These are phyloP conservation scores for Aleiodes sp. DNA, from an alignment of 1,140 invertebrate species.

Conservation along the genomic window DNA sequence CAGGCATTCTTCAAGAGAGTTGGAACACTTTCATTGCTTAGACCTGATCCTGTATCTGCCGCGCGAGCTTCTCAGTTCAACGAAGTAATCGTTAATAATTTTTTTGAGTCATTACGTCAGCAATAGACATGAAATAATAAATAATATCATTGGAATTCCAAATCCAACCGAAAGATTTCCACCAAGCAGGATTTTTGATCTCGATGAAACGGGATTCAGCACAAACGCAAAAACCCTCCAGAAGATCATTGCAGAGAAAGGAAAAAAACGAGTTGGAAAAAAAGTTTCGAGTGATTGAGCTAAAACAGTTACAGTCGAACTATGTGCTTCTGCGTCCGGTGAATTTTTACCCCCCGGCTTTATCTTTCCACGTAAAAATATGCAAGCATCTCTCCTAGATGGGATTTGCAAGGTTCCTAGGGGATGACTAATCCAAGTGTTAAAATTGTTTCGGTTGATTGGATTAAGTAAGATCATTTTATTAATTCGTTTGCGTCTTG, in stretches of 20 bases:
- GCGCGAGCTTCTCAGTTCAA: conserved; percentile 46
- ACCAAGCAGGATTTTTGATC: conserved; percentile 43
- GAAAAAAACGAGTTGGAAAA: conserved; percentile 49
- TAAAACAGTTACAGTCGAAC: conserved; percentile 40
- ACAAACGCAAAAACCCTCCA: conserved; percentile 43
- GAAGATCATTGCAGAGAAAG: conserved; percentile 49
- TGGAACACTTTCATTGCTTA: conserved; percentile 43
- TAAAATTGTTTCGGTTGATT: not conserved
- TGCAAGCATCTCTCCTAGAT: conserved; percentile 32
- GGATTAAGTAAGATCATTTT: too few relatives aligned
- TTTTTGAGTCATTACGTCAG: conserved; percentile 1
- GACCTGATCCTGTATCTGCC: conserved; percentile 46
- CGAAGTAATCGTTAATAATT: conserved; percentile 33
- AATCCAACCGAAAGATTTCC: conserved; percentile 28
- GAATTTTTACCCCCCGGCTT: conserved; percentile 49
- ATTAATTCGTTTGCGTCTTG: too few relatives aligned
- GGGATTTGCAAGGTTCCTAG: conserved; percentile 34
- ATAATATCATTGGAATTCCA: too few relatives aligned
- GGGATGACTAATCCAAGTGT: conserved; percentile 34
- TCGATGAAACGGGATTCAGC: conserved; percentile 47
- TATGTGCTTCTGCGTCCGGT: conserved; percentile 47
- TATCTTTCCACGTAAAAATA: conserved; percentile 43
- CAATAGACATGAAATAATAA: conserved; percentile 35
- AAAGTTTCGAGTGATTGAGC: conserved; percentile 49
- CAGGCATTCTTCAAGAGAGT: conserved; percentile 48